Percentiles rank a stretch among this genome's conserved stretches.
Conservation (phyloP, 2,797 vertebrate genomes). For the Sebastes reedi region DNA sequence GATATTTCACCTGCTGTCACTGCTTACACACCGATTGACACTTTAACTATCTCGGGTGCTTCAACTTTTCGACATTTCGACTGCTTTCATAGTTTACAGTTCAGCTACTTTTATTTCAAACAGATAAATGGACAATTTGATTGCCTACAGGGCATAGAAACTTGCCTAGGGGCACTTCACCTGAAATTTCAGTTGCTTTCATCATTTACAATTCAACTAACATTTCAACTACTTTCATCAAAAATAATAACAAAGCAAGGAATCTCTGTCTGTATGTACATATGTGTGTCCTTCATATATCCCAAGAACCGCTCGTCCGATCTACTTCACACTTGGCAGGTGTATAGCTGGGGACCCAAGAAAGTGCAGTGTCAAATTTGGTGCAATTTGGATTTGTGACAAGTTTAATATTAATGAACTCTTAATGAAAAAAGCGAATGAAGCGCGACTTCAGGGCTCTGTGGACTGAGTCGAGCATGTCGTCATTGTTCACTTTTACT, state of each 20-base stretch:
- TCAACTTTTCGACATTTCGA: background rate
- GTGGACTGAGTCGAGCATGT: no score
- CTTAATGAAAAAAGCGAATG: no score
- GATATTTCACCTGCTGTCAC: background rate
- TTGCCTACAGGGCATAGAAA: background rate
- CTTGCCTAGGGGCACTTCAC: background rate
- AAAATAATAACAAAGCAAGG: no score
- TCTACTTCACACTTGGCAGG: no score
- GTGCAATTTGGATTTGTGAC: no score
- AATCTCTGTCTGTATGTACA: no score
- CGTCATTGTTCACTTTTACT: no score
- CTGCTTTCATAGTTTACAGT: background rate
- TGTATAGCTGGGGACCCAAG: no score
- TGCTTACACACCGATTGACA: background rate
- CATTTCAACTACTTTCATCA: background rate
- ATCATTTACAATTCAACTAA: background rate
- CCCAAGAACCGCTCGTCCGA: no score
- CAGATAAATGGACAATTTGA: background rate
- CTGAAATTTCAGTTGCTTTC: background rate
- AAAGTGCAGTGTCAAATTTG: no score
- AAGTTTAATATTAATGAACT: accelerated
- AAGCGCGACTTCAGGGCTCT: no score
- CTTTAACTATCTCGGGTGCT: background rate
- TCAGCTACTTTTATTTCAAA: background rate
- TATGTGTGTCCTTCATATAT: no score